These are phyloP conservation scores for Mellilla xanthometata DNA, from an alignment of 2,888 invertebrate genomes.

Conservation along the genomic window DNA sequence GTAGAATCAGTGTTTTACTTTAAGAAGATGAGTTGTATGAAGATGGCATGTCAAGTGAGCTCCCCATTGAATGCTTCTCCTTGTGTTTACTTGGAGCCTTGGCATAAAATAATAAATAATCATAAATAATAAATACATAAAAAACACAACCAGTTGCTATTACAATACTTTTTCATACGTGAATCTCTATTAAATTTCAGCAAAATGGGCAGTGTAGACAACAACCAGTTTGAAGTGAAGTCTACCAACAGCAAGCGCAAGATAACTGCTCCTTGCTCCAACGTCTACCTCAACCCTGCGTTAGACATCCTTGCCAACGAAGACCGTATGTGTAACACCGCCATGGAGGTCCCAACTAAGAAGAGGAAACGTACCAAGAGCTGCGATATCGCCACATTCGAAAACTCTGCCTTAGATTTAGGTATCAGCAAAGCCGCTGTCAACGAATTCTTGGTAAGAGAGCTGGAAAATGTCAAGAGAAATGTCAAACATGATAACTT, in stretches of 20 bases:
- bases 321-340: constrained; percentile 75
- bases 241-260: constrained; percentile 67
- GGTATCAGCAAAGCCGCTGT: constrained; percentile 60
- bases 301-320: constrained; percentile 72
- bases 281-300: constrained; percentile 72
- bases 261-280: constrained; percentile 55
- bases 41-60: no score
- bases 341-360: constrained; percentile 72
- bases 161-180: no score
- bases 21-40: no score
- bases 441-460: constrained; percentile 63
- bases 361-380: constrained; percentile 67
- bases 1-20: no score
- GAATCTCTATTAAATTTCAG: no score
- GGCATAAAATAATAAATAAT: no score
- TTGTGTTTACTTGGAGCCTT: no score
- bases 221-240: constrained; percentile 74
- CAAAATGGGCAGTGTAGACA: constrained; percentile 63
- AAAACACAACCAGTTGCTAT: no score
- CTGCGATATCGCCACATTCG: constrained; percentile 64
- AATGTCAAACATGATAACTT: constrained; percentile 40
- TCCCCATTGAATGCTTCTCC: no score
- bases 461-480: constrained; percentile 69
- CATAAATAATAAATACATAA: no score
- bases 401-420: constrained; percentile 69